Conservation (phyloP, 2,797 vertebrate species). For the Schizothorax lantsangensis region DNA sequence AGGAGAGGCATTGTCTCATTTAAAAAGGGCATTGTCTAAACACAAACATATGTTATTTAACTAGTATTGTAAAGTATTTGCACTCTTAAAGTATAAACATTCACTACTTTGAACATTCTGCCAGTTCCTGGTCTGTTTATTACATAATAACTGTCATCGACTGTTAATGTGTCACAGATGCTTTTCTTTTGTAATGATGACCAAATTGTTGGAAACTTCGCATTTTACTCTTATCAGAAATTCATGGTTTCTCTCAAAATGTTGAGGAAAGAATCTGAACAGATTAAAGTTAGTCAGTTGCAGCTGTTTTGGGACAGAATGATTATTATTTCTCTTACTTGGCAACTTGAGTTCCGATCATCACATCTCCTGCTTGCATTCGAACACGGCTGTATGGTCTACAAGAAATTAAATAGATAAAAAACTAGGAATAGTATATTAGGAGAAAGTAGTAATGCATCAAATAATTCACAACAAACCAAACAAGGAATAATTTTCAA, state of each 20-base stretch:
- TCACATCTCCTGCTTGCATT: conserved; percentile 86
- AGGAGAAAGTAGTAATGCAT: conserved; percentile 46
- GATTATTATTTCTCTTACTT: conserved; percentile 79
- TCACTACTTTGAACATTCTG: background rate
- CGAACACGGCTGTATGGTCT: conserved; percentile 49
- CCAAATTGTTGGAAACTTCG: background rate
- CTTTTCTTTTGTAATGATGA: background rate
- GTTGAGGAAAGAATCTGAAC: background rate
- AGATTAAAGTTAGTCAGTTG: background rate
- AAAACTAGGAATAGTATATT: conserved; percentile 40
- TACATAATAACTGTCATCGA: background rate
- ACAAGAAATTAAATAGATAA: background rate
- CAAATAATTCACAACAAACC: background rate
- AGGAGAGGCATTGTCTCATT: background rate
- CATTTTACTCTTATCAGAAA: background rate
- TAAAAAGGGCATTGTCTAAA: background rate
- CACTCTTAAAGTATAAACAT: background rate
- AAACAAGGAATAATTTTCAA: background rate
- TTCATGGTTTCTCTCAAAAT: background rate
- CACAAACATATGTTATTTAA: background rate
- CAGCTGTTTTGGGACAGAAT: background rate
- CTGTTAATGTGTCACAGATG: conserved; percentile 8
- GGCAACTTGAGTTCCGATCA: conserved; percentile 91
- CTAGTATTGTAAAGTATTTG: background rate
- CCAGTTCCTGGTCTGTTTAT: background rate